Conservation (phyloP, 53 echinoderm and acorn worm genomes). For the Paracentrotus lividus region DNA sequence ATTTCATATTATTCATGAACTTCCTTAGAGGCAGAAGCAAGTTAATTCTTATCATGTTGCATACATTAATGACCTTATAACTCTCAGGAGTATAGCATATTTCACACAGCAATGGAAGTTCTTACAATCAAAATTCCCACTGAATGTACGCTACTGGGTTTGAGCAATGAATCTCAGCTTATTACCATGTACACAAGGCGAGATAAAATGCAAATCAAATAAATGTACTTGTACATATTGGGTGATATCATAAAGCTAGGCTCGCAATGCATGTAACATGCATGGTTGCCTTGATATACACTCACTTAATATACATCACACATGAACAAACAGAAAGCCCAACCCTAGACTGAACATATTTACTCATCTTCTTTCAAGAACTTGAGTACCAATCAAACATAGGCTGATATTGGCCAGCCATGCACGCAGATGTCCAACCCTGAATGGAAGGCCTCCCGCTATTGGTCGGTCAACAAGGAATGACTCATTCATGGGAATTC, state of each 20-base stretch:
- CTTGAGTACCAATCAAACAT: neutral
- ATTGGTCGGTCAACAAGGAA: neutral
- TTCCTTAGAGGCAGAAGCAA: neutral
- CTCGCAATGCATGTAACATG: neutral
- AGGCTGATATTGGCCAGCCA: constrained; percentile 44
- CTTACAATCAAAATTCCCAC: neutral
- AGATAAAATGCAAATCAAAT: neutral
- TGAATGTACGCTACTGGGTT: neutral
- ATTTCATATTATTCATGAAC: neutral
- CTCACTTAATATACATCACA: neutral
- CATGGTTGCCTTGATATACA: neutral
- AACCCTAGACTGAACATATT: constrained; percentile 49
- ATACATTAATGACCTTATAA: neutral
- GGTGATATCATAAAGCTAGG: neutral
- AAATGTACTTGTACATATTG: neutral
- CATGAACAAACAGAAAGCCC: constrained; percentile 18
- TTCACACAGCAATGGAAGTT: neutral
- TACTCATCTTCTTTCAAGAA: constrained; percentile 50
- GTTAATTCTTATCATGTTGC: neutral
- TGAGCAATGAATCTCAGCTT: neutral
- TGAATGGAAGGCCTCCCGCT: constrained; percentile 6
- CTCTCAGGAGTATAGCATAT: neutral
- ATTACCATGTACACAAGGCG: neutral
- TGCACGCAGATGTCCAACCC: neutral
- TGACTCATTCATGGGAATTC: constrained; percentile 37